phyloP scores from a whole-genome alignment of 2,797 vertebrate genomes.

The Adelosebastes latens region DNA sequence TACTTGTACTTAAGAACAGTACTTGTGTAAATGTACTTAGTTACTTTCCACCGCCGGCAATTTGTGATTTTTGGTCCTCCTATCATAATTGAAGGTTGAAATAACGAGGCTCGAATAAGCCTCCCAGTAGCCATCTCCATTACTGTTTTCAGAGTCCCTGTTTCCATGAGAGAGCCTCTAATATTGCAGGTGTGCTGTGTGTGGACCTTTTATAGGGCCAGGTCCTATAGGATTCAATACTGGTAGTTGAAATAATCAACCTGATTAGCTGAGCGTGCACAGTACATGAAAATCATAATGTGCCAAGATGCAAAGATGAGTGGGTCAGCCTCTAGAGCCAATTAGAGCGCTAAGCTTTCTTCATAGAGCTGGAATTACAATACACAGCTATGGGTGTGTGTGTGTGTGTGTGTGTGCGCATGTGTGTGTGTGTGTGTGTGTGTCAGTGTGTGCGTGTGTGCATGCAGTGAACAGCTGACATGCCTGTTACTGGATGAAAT shows the following conservation, averaged over 20 bases:
- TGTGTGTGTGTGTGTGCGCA: background rate
- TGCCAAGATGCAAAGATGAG: background rate
- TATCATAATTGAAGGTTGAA: background rate
- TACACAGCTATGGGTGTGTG: background rate
- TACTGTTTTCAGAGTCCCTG: background rate
- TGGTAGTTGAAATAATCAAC: background rate
- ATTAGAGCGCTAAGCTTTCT: background rate
- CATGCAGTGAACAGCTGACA: background rate
- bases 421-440: background rate
- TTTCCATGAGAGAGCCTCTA: background rate
- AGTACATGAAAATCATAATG: slow-evolving; percentile 1
- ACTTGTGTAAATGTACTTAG: too few relatives aligned
- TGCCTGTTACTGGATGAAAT: slow-evolving; percentile 12
- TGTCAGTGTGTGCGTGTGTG: background rate
- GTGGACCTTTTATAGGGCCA: background rate
- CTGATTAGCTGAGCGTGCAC: background rate
- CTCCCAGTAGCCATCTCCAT: background rate
- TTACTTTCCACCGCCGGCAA: background rate
- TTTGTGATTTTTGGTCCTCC: background rate
- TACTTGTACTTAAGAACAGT: too few relatives aligned
- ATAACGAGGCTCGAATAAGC: background rate
- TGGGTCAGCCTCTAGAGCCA: background rate
- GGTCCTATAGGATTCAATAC: background rate
- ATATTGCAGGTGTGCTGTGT: background rate
- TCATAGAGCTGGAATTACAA: background rate